Percentiles rank a stretch among this genome's conserved stretches.
Conservation (phyloP, 2,797 vertebrate genomes). For the Prunella strophiata region DNA sequence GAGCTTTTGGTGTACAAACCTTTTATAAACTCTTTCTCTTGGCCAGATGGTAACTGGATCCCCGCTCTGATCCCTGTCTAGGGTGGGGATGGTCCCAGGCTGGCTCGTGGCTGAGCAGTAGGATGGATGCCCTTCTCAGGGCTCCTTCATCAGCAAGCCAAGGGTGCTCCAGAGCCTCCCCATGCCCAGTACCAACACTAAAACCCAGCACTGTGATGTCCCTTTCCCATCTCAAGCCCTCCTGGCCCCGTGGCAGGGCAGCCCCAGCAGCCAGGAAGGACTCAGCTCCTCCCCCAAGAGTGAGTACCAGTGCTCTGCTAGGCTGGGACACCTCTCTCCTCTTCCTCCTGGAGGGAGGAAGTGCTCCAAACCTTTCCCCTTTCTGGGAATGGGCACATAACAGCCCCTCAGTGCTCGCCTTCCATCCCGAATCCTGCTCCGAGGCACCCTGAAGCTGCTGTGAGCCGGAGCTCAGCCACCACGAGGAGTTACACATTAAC, state of each 20-base stretch:
- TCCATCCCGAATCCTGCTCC: accelerated
- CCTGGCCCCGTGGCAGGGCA: accelerated
- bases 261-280: background rate
- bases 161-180: background rate
- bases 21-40: background rate
- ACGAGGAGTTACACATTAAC: slow-evolving; percentile 25
- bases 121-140: background rate
- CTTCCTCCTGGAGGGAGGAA: background rate
- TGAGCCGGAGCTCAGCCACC: accelerated
- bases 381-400: accelerated
- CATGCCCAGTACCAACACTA: background rate
- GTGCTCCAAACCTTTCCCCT: background rate
- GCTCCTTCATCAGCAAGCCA: background rate
- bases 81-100: background rate
- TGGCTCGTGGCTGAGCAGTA: background rate
- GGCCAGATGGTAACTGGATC: background rate
- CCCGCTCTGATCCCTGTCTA: accelerated
- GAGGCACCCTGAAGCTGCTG: accelerated
- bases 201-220: background rate
- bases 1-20: background rate
- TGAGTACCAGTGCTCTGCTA: background rate
- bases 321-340: background rate
- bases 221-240: background rate
- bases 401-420: accelerated
- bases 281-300: background rate